A percentile compares a stretch with the other conserved stretches of the same genome.
phyloP scores from a whole-genome alignment of 2,797 vertebrate genomes.

The Arrhamphus sclerolepis region DNA sequence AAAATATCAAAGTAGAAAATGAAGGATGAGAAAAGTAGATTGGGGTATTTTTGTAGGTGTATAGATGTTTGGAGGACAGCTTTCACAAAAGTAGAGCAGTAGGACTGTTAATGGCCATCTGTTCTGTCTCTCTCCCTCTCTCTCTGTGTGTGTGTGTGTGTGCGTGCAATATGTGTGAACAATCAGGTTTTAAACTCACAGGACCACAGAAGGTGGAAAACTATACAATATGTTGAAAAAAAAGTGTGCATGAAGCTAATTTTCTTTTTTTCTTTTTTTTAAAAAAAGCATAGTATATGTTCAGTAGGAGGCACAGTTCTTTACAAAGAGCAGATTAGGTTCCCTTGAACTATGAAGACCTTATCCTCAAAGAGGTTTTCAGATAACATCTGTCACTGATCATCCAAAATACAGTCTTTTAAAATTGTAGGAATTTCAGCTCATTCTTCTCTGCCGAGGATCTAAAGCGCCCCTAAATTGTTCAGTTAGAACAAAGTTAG shows the following conservation, averaged over 20 bases:
- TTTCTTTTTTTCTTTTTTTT: no score
- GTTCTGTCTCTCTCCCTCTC: conserved; percentile 28
- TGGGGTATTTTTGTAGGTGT: conserved; percentile 17
- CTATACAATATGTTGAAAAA: background rate
- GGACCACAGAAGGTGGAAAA: background rate
- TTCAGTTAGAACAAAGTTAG: no score
- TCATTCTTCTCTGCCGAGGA: no score
- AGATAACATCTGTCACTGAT: background rate
- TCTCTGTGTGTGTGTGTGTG: background rate
- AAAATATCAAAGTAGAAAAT: conserved; percentile 22
- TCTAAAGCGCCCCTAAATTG: no score
- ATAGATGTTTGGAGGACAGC: conserved; percentile 6
- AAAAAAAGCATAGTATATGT: no score
- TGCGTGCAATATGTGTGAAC: conserved; percentile 18
- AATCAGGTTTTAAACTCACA: conserved; percentile 2
- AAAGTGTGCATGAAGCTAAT: background rate
- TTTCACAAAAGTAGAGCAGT: conserved; percentile 32
- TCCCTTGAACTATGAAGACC: background rate
- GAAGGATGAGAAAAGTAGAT: conserved; percentile 9
- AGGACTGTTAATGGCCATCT: conserved; percentile 41
- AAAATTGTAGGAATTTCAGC: no score
- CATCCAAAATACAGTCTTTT: background rate
- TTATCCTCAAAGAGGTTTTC: background rate
- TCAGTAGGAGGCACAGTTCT: background rate
- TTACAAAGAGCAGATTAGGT: background rate